These are phyloP conservation scores for Drosophila elegans DNA, from an alignment of 1,140 invertebrate genomes.

Conservation along the genomic window DNA sequence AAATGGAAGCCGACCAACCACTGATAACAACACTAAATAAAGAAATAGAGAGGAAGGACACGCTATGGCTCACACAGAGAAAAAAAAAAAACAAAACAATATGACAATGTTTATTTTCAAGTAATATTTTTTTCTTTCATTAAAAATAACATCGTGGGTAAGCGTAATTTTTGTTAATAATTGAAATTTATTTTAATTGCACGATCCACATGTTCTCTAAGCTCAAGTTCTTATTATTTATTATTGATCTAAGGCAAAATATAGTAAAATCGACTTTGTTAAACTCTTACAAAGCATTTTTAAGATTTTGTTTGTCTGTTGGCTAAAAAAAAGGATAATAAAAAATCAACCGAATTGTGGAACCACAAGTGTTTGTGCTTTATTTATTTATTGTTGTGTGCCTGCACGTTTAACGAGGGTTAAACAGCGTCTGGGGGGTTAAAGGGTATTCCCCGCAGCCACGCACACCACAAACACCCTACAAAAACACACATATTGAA, in stretches of 20 bases:
- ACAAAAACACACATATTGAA: neutral
- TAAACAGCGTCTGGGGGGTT: constrained; percentile 37
- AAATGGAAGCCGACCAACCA: constrained; percentile 11
- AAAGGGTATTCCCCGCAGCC: constrained; percentile 26
- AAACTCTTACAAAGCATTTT: no score
- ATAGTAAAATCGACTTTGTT: no score
- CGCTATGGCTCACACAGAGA: constrained; percentile 8
- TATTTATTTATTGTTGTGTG: constrained; percentile 9
- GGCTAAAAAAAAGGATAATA: constrained; percentile 2
- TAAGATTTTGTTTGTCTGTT: neutral
- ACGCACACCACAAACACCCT: neutral
- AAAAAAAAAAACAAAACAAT: neutral
- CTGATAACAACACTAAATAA: constrained; percentile 22
- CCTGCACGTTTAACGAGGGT: constrained; percentile 32
- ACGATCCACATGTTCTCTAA: no score
- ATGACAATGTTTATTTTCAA: neutral
- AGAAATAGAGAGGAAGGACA: constrained; percentile 6
- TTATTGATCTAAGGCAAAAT: no score
- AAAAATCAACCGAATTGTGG: constrained; percentile 9
- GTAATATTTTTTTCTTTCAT: no score
- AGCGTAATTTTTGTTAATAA: no score
- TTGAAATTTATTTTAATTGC: no score
- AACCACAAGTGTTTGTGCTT: constrained; percentile 16
- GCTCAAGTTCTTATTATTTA: no score
- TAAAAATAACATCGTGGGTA: no score